Base-by-base conservation (phyloP, 2,888 invertebrate genomes). In the Limnephilus rhombicus region DNA sequence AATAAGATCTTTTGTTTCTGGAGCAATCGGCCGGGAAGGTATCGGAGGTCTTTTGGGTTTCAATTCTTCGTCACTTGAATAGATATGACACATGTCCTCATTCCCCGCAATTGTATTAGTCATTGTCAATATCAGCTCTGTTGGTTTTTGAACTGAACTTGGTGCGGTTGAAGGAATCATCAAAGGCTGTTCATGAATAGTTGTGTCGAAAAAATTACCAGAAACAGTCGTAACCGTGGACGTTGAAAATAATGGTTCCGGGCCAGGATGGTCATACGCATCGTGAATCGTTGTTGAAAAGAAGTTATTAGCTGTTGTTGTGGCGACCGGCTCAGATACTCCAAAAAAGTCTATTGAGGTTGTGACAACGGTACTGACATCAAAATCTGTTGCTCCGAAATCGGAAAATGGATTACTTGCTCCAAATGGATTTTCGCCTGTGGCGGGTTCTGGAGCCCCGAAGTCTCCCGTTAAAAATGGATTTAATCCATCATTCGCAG, bases 1-100 rank as follows among this genome's bases (percentile, higher is more conserved):
- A 88, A 98, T 97, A 37, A 99, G 96, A 94, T 98, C 98, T 95
- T 98, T 98, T 0, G 98, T 98, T 95, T 98, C 98, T 93, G 97
- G 97, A 0, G 98, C 97, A 37, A 98, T 97, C 7, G 97, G 97
- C 29, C 97, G 97, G 3, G 96, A 95, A 0, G 96, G 96, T 81
- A 96, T 96, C 3, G 95, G 96, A 29, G 95, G 94, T 24, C 94
- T 94, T 18, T 95, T 95, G 12, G 95, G 95, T 91, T 94, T 94
- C 2, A 94, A 93, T 89, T 94, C 94, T 81, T 94, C 94, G 85
- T 94, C 94, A 90, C 94, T 94, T 15, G 94, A 94, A 92, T 95
- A 94, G 12, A 94, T 91, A 11, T 94, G 94, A 29, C 93, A 94
- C 45, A 90, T 41, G 24, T 94, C 94, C 89, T 94, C 94, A 41